Evolutionary conservation across 2,888 invertebrate species (phyloP).

Genomic region (Eristalis pertinax): DNA sequence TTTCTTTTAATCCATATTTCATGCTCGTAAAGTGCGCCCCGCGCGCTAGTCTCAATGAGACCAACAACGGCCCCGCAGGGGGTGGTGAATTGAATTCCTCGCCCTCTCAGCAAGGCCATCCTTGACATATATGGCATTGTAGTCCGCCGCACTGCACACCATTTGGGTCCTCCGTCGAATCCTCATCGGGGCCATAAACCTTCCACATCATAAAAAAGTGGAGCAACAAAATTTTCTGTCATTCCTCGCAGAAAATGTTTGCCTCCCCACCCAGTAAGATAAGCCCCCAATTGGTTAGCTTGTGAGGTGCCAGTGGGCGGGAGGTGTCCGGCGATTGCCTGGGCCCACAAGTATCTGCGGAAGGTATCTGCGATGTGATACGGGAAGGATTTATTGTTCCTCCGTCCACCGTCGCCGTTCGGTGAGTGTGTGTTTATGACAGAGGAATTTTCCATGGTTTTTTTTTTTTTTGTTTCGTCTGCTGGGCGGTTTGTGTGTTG

Average conservation of each 20-base stretch:
- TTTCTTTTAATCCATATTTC: slow-evolving; percentile 58
- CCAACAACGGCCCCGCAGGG: neutral
- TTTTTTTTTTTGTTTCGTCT: neutral
- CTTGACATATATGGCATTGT: slow-evolving; percentile 56
- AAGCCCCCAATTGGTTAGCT: slow-evolving; percentile 6
- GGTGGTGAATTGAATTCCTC: slow-evolving; percentile 21
- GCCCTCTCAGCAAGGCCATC: slow-evolving; percentile 18
- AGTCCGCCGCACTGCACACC: slow-evolving; percentile 4
- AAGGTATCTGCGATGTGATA: slow-evolving; percentile 67
- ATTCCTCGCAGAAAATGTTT: slow-evolving; percentile 28
- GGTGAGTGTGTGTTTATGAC: slow-evolving; percentile 68
- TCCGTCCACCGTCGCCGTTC: slow-evolving; percentile 25
- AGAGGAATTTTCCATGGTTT: slow-evolving; percentile 57
- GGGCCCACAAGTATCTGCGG: slow-evolving; percentile 16
- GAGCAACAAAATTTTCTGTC: slow-evolving; percentile 58
- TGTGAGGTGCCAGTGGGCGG: neutral
- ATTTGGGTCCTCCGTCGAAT: slow-evolving; percentile 53
- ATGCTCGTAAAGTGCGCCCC: slow-evolving; percentile 25
- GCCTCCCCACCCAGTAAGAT: slow-evolving; percentile 21
- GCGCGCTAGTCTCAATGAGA: slow-evolving; percentile 45
- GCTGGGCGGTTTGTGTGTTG: neutral
- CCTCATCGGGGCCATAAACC: slow-evolving; percentile 67
- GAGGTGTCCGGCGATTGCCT: neutral
- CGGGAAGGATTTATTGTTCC: slow-evolving; percentile 67
- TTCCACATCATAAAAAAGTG: slow-evolving; percentile 65